These are phyloP conservation scores for Trematomus loennbergii DNA, from an alignment of 2,113 vertebrate species.

Conservation along the genomic window DNA sequence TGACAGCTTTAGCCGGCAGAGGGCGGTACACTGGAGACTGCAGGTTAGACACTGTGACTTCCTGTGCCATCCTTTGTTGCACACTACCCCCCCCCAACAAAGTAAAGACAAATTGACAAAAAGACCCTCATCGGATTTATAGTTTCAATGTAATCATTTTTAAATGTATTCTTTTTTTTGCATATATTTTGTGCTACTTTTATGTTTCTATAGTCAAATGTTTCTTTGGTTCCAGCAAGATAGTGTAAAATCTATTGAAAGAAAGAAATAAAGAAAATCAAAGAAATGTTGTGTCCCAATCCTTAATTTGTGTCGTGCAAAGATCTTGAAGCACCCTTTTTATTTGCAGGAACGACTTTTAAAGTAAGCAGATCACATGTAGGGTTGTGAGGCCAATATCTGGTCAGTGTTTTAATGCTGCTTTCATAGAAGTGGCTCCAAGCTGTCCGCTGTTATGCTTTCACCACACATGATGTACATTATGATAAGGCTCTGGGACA, in stretches of 20 bases:
- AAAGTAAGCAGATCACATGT: background rate
- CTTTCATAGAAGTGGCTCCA: background rate
- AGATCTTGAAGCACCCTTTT: background rate
- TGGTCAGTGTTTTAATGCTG: background rate
- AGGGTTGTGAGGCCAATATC: no score
- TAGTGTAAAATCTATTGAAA: slow-evolving; percentile 87
- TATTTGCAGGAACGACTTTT: background rate
- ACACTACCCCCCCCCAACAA: slow-evolving; percentile 44
- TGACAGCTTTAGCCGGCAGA: slow-evolving; percentile 64
- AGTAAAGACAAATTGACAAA: slow-evolving; percentile 53
- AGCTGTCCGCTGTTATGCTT: background rate
- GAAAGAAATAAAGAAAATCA: slow-evolving; percentile 85
- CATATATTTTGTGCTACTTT: slow-evolving; percentile 86
- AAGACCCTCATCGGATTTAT: slow-evolving; percentile 73
- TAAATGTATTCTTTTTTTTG: slow-evolving; percentile 77
- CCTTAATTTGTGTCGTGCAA: background rate
- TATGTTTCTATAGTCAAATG: slow-evolving; percentile 86
- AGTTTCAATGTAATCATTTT: slow-evolving; percentile 82
- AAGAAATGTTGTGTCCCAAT: slow-evolving; percentile 22
- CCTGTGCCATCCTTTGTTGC: slow-evolving; percentile 68
- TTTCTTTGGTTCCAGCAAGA: slow-evolving; percentile 85
- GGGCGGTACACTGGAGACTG: slow-evolving; percentile 51
- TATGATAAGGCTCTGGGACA: background rate
- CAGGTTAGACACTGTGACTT: slow-evolving; percentile 51
- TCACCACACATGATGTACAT: background rate